Percentiles rank a stretch among this genome's conserved stretches.
Evolutionary conservation across 1,140 invertebrate species (phyloP).

Genomic region (Nymphalis io): DNA sequence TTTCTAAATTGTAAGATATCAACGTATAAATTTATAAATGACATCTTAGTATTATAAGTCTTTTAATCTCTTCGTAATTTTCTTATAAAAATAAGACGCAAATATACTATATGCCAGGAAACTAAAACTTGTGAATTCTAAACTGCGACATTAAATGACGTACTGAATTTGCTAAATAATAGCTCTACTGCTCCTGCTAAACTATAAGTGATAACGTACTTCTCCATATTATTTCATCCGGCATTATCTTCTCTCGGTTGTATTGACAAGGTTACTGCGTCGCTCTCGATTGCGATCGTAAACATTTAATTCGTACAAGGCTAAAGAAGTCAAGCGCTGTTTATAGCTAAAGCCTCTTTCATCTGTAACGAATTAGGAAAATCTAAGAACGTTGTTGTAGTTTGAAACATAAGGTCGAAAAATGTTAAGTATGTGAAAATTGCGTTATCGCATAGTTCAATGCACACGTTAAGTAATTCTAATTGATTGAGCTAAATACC

Average conservation of each 20-base stretch:
- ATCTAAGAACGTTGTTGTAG: constrained; percentile 1
- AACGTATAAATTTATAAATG: too few species aligned
- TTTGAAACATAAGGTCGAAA: not conserved
- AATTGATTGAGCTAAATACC: not conserved
- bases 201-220: constrained; percentile 12
- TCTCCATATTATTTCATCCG: constrained; percentile 40
- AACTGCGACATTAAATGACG: too few species aligned
- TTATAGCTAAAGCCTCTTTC: constrained; percentile 42
- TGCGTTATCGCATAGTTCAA: not conserved
- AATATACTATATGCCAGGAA: too few species aligned
- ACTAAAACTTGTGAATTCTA: too few species aligned
- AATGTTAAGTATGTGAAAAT: not conserved
- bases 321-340: constrained; percentile 33
- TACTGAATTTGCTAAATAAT: too few species aligned
- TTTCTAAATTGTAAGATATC: not conserved
- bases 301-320: constrained; percentile 51
- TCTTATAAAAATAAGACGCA: too few species aligned
- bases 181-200: too few species aligned
- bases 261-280: constrained; percentile 47
- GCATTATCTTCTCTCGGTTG: constrained; percentile 46
- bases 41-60: too few species aligned
- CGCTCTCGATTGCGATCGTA: constrained; percentile 47
- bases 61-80: too few species aligned
- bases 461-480: not conserved
- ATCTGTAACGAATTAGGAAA: constrained; percentile 30